A percentile compares a stretch with the other conserved stretches of the same genome.
Conservation (phyloP, 2,797 vertebrate species). For the Thaleichthys pacificus region DNA sequence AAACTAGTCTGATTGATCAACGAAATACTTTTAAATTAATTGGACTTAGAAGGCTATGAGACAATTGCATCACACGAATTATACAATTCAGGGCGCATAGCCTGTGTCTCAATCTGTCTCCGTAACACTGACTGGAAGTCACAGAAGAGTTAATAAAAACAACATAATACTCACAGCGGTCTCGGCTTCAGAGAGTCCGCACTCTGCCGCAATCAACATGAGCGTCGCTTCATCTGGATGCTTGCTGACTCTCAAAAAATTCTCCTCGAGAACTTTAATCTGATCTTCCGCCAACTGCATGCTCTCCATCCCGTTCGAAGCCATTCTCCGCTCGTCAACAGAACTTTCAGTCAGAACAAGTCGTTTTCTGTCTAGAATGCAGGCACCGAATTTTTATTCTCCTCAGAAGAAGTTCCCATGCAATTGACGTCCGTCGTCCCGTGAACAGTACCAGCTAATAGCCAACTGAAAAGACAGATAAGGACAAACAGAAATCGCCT, state of each 20-base stretch:
- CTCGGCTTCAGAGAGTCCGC: constrained; percentile 84
- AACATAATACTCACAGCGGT: constrained; percentile 76
- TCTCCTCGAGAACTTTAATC: constrained; percentile 85
- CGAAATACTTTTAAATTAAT: too few species aligned
- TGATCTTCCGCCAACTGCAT: constrained; percentile 82
- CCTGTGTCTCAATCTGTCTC: too few species aligned
- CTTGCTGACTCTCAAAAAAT: constrained; percentile 83
- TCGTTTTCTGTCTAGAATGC: not conserved
- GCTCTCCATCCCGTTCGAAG: constrained; percentile 39
- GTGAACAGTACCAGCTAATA: constrained; percentile 8
- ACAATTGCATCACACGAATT: not conserved
- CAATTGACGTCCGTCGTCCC: constrained; percentile 17
- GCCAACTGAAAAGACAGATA: constrained; percentile 4
- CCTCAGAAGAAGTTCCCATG: constrained; percentile 3
- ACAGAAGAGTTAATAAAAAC: too few species aligned
- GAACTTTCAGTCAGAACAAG: not conserved
- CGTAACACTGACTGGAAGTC: too few species aligned
- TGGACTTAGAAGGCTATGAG: too few species aligned
- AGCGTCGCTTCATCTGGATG: constrained; percentile 84
- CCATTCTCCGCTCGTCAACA: constrained; percentile 35
- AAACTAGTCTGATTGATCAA: not conserved
- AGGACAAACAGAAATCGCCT: constrained; percentile 5
- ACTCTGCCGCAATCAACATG: constrained; percentile 88
- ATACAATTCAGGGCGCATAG: not conserved
- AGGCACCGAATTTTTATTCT: not conserved